A percentile compares a stretch with the other conserved stretches of the same genome.
phyloP scores from a whole-genome alignment of 1,140 invertebrate species.

The Mamestra configurata region DNA sequence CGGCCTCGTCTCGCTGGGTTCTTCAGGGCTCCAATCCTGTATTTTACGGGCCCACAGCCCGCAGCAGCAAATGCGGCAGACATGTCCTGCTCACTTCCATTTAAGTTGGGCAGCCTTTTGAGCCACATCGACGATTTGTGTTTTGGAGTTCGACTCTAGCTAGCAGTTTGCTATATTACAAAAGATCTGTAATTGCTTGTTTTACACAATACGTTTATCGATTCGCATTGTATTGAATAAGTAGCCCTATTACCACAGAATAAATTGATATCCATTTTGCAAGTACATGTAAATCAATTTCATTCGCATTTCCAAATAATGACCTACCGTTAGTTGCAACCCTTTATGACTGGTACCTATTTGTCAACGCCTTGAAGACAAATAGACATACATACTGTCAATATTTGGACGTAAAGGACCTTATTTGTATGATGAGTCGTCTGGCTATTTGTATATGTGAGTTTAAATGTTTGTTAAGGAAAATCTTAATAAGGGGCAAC shows the following conservation, averaged over 20 bases:
- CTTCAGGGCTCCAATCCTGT: too few species aligned
- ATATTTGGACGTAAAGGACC: not conserved
- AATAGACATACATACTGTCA: not conserved
- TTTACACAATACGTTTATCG: not conserved
- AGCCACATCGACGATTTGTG: too few species aligned
- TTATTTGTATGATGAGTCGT: too few species aligned
- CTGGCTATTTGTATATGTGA: too few species aligned
- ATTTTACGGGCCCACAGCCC: too few species aligned
- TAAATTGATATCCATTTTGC: not conserved
- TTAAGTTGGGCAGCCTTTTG: too few species aligned
- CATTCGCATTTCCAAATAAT: not conserved
- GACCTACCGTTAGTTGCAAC: not conserved
- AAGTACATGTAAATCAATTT: not conserved
- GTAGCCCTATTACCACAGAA: not conserved
- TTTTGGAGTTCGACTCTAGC: too few species aligned
- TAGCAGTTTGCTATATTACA: not conserved
- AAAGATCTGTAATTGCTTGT: not conserved
- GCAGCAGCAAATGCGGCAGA: too few species aligned
- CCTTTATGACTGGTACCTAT: not conserved
- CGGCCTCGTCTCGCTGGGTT: too few species aligned
- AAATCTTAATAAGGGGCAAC: too few species aligned
- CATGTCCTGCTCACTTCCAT: too few species aligned
- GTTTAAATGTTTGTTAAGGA: too few species aligned
- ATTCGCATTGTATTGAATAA: not conserved
- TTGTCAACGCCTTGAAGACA: not conserved